These are phyloP conservation scores for Drosophila guanche DNA, from an alignment of 1,140 invertebrate species.

Conservation along the genomic window DNA sequence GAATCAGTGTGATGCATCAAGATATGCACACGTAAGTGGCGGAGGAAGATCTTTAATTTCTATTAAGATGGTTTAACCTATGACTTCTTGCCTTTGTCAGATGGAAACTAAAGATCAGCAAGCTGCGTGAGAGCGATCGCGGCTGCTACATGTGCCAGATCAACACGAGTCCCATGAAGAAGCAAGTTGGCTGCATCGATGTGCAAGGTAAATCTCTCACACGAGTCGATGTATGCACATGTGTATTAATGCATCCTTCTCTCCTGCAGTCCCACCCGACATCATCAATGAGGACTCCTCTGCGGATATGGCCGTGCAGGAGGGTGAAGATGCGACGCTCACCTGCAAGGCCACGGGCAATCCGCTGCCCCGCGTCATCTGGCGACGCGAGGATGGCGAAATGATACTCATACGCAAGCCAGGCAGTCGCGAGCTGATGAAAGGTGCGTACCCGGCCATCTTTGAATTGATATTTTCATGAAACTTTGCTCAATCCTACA, in stretches of 20 bases:
- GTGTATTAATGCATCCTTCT: no score
- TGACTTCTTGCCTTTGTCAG: conserved; percentile 1
- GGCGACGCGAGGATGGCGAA: conserved; percentile 89
- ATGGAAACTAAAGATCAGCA: conserved; percentile 91
- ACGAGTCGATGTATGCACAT: not conserved
- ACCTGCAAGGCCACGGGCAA: conserved; percentile 90
- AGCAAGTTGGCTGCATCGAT: conserved; percentile 93
- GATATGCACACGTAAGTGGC: conserved; percentile 85
- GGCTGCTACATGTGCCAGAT: conserved; percentile 95
- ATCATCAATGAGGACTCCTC: conserved; percentile 91
- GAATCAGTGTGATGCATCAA: conserved; percentile 92
- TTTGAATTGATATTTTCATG: not conserved
- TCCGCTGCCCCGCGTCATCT: conserved; percentile 88
- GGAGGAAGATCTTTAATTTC: no score
- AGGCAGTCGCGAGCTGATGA: conserved; percentile 86
- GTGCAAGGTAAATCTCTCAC: conserved; percentile 88
- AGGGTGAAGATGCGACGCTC: conserved; percentile 92
- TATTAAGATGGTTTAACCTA: not conserved
- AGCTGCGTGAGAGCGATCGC: conserved; percentile 88
- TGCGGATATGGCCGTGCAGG: conserved; percentile 90
- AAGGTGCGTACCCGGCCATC: conserved; percentile 84
- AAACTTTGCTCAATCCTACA: not conserved
- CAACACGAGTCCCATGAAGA: conserved; percentile 94
- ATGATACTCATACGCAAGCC: conserved; percentile 88
- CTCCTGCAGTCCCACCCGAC: conserved; percentile 88